Percentiles rank a stretch among this genome's conserved stretches.
Evolutionary conservation across 1,140 invertebrate genomes (phyloP).

Genomic region (Steinernema feltiae): DNA sequence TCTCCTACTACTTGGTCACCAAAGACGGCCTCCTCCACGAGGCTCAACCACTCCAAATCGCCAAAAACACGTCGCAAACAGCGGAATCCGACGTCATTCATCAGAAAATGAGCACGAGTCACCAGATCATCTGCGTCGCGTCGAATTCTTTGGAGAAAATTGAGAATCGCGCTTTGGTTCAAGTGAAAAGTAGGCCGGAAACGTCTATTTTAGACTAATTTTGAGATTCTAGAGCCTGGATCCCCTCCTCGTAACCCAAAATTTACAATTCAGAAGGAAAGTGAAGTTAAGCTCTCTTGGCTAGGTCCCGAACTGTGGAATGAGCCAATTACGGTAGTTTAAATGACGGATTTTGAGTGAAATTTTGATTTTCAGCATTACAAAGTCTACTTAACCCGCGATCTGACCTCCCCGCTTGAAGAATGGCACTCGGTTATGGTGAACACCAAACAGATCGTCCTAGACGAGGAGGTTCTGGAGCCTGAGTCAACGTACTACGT

Average conservation of each 20-base stretch:
- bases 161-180: not conserved
- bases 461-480: not conserved
- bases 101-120: not conserved
- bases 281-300: not conserved
- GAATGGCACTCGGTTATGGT: not conserved
- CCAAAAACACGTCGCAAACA: not conserved
- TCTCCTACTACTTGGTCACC: not conserved
- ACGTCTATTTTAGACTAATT: not conserved
- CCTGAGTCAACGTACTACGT: not conserved
- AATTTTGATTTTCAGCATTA: not conserved
- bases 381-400: not conserved
- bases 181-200: not conserved
- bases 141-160: not conserved
- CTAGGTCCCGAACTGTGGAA: not conserved
- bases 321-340: conserved; percentile 2
- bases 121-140: not conserved
- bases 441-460: not conserved
- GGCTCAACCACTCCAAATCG: not conserved
- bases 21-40: not conserved
- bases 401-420: not conserved
- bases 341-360: not conserved
- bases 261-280: not conserved
- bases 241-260: not conserved
- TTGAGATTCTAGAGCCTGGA: not conserved
- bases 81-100: not conserved